Conservation (phyloP, 2,888 invertebrate genomes). For the Girardia tigrina region DNA sequence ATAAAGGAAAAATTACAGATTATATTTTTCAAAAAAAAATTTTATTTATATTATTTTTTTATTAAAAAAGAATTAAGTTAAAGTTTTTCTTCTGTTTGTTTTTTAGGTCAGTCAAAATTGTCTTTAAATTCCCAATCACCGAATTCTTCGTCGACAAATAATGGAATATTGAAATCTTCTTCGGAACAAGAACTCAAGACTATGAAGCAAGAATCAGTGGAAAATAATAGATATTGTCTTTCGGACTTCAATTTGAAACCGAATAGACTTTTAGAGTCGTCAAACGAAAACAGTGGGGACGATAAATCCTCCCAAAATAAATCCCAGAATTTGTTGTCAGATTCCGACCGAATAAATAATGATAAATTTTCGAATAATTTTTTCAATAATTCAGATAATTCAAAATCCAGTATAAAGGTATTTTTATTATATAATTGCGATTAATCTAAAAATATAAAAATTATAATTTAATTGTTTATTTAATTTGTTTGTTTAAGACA, state of each 20-base stretch:
- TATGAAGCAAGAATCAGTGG: constrained; percentile 13
- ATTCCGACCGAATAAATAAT: not conserved
- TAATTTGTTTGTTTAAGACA: no score
- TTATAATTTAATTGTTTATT: no score
- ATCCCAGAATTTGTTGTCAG: constrained; percentile 7
- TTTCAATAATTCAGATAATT: not conserved
- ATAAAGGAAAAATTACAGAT: not conserved
- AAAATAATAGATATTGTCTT: constrained; percentile 13
- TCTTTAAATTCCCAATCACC: not conserved
- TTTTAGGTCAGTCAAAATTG: not conserved
- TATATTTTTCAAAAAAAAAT: not conserved
- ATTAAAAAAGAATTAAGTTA: no score
- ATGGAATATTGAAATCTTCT: not conserved
- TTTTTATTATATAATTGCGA: no score
- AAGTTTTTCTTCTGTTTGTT: no score
- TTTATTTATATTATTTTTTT: not conserved
- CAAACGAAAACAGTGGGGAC: not conserved
- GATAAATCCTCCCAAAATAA: constrained; percentile 15
- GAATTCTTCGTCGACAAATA: constrained; percentile 1
- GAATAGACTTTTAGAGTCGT: not conserved
- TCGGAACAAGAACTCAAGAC: not conserved
- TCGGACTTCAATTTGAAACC: constrained; percentile 16
- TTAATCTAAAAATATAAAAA: no score
- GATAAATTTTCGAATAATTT: constrained; percentile 12
- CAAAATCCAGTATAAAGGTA: constrained; percentile 7